Conservation (phyloP, 2,113 vertebrate genomes). For the Physeter macrocephalus region DNA sequence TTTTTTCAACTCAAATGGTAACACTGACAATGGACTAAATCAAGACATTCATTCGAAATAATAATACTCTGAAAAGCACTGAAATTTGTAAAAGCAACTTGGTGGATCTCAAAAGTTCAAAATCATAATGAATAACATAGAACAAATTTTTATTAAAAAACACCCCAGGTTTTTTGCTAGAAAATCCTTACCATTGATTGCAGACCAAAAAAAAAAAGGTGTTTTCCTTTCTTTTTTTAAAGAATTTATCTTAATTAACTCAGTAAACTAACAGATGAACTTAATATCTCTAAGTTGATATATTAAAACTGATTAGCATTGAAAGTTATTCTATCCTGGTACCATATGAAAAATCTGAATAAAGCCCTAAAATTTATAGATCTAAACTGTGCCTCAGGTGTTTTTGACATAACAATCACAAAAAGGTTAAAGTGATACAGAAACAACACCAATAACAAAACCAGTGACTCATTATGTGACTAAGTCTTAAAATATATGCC, state of each 20-base stretch:
- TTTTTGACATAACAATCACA: slow-evolving; percentile 31
- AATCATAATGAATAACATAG: background rate
- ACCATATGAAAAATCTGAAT: slow-evolving; percentile 17
- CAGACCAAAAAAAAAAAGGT: background rate
- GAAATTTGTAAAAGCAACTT: slow-evolving; percentile 27
- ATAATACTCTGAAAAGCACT: slow-evolving; percentile 13
- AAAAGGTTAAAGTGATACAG: slow-evolving; percentile 44
- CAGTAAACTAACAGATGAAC: background rate
- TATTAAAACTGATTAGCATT: slow-evolving; percentile 4
- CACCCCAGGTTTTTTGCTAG: background rate
- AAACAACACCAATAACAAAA: slow-evolving; percentile 34
- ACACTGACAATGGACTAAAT: background rate
- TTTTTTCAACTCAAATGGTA: background rate
- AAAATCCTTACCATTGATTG: background rate
- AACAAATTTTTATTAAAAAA: background rate
- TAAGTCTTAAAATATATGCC: slow-evolving; percentile 42
- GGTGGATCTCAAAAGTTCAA: slow-evolving; percentile 6
- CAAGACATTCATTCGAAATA: background rate
- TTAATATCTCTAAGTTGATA: background rate
- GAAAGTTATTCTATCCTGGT: background rate
- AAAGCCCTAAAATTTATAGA: slow-evolving; percentile 12
- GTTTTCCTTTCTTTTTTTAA: background rate
- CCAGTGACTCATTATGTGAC: background rate
- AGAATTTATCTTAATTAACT: background rate
- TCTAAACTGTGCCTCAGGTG: background rate